Evolutionary conservation across 2,888 invertebrate species (phyloP).

Genomic region (Spisula subtruncata): DNA sequence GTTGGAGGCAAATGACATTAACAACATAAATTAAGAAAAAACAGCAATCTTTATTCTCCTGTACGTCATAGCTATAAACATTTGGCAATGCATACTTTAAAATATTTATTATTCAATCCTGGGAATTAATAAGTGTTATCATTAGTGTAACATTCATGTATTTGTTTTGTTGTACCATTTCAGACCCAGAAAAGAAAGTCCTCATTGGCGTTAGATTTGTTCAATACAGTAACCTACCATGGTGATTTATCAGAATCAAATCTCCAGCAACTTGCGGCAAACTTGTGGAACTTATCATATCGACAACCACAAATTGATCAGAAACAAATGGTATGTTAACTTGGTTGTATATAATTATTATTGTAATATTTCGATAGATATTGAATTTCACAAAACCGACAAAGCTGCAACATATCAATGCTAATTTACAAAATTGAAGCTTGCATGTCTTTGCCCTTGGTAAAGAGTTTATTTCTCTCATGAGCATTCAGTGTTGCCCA

Average conservation of each 20-base stretch:
- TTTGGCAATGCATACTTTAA: too few relatives aligned
- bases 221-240: constrained; percentile 87
- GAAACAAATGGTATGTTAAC: constrained; percentile 80
- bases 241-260: constrained; percentile 87
- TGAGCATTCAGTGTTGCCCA: too few relatives aligned
- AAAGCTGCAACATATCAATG: neutral
- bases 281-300: constrained; percentile 94
- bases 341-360: too few relatives aligned
- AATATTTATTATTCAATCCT: too few relatives aligned
- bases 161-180: constrained; percentile 49
- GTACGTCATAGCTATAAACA: too few relatives aligned
- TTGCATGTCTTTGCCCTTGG: neutral
- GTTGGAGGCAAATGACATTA: too few relatives aligned
- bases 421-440: neutral
- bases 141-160: too few relatives aligned
- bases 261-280: constrained; percentile 92
- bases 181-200: constrained; percentile 88
- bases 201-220: constrained; percentile 91
- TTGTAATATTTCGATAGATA: too few relatives aligned
- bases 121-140: too few relatives aligned
- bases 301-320: constrained; percentile 87
- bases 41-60: too few relatives aligned
- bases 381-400: too few relatives aligned
- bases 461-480: neutral
- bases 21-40: too few relatives aligned